Conservation (phyloP, 1,140 invertebrate genomes). For the Grapholita molesta region DNA sequence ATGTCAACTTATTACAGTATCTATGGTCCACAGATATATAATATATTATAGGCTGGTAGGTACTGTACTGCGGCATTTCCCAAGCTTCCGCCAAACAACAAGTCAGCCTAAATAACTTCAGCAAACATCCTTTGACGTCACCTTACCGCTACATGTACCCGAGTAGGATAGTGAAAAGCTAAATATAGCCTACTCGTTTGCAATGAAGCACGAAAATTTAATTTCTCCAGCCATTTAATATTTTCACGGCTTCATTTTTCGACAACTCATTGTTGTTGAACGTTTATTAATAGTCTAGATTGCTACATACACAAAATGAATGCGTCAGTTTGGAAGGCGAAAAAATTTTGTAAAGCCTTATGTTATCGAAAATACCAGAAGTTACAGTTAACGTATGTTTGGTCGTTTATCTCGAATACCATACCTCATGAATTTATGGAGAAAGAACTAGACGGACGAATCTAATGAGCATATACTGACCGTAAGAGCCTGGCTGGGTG, state of each 20-base stretch:
- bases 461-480: background rate
- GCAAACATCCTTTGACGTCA: constrained; percentile 35
- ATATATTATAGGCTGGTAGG: background rate
- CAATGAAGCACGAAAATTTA: background rate
- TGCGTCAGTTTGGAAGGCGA: too few relatives aligned
- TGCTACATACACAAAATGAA: too few relatives aligned
- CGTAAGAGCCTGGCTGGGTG: background rate
- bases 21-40: too few relatives aligned
- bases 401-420: too few relatives aligned
- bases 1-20: too few relatives aligned
- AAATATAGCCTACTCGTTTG: background rate
- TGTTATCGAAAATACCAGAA: too few relatives aligned
- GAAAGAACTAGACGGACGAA: background rate
- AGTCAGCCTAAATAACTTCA: constrained; percentile 15
- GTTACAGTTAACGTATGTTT: too few relatives aligned
- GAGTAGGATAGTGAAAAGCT: background rate
- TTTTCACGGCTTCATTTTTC: background rate
- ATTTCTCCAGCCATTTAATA: background rate
- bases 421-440: background rate
- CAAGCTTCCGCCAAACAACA: background rate
- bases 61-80: background rate
- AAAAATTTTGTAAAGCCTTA: too few relatives aligned
- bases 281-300: background rate
- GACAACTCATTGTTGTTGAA: background rate
- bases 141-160: background rate